Evolutionary conservation across 2,888 invertebrate species (phyloP), one percentile per base, ranked within the genome.

Genomic region (Gisinianus flammeolus): DNA sequence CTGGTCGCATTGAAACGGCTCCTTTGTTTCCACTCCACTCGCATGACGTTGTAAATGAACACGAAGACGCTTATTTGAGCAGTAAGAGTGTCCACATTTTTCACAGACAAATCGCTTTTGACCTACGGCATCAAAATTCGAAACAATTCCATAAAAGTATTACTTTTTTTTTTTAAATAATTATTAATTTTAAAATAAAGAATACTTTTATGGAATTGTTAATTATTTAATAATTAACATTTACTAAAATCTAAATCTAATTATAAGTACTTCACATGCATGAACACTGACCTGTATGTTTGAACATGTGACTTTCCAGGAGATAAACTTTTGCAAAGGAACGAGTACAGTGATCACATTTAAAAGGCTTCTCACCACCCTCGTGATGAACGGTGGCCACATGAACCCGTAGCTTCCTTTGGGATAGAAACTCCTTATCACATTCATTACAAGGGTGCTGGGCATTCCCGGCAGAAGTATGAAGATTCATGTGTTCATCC

Each of bases 1-100:
- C 10, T 62, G 22, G 2, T 22, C 4, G 12, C 62, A 62, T 26
- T 62, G 62, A 24, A 62, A 62, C 6, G 62, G 62, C 12, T 62
- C 62, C 62, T 62, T 62, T 22, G 24, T 24, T 62, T 62, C 62
- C n/a, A 24, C 24, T 22, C 62, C 62, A 24, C 24, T 62, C 2
- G 62, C 62, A 24, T 62, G 62, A 22, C 62, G 62, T 62, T 62
- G 62, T 12, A 62, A 62, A 24, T 62, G 62, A 24, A 62, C 24
- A 5, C 22, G 2, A 62, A 62, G 62, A 3, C 62, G 6, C 24
- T 24, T 22, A 24, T 62, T 62, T 4, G 22, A 24, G 24, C 22
- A 24, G 24, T 62, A 62, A 12, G 22, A 24, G 24, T 62, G 62
- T 2, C 62, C 62, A 12, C 62, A 62, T 6, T 24, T 22, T 24